These are phyloP conservation scores for Trachymyrmex cornetzi DNA, from an alignment of 1,140 invertebrate species.

Conservation along the genomic window DNA sequence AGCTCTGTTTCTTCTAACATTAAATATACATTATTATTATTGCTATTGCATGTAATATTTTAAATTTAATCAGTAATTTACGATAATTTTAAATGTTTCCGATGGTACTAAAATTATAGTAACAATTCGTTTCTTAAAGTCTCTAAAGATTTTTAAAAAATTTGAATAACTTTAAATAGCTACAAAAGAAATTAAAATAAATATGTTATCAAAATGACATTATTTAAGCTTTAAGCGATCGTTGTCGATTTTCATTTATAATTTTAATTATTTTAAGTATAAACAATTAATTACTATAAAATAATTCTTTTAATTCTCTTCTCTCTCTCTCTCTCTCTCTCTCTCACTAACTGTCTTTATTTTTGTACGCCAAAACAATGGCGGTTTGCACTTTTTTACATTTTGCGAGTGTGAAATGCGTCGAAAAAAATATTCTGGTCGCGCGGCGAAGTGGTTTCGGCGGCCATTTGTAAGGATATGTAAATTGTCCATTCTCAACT, in stretches of 20 bases:
- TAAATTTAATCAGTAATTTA: not conserved
- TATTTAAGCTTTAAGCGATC: not conserved
- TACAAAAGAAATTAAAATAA: not conserved
- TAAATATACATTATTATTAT: not conserved
- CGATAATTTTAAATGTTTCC: not conserved
- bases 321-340: no score
- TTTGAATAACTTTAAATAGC: not conserved
- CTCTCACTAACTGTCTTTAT: not conserved
- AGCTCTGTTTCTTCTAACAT: no score
- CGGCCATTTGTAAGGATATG: conserved; percentile 2
- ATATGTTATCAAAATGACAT: not conserved
- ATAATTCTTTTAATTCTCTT: not conserved
- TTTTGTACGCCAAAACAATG: not conserved
- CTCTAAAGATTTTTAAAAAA: not conserved
- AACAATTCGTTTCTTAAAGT: not conserved
- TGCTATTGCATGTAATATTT: not conserved
- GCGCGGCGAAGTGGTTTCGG: not conserved
- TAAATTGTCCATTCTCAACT: not conserved
- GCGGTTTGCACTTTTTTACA: not conserved
- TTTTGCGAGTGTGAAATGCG: not conserved
- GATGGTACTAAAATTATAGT: not conserved
- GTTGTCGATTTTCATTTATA: not conserved
- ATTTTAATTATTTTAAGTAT: not conserved
- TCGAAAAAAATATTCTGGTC: not conserved
- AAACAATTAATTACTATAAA: not conserved